phyloP scores from a whole-genome alignment of 2,113 vertebrate genomes.

The Irena cyanogastra region DNA sequence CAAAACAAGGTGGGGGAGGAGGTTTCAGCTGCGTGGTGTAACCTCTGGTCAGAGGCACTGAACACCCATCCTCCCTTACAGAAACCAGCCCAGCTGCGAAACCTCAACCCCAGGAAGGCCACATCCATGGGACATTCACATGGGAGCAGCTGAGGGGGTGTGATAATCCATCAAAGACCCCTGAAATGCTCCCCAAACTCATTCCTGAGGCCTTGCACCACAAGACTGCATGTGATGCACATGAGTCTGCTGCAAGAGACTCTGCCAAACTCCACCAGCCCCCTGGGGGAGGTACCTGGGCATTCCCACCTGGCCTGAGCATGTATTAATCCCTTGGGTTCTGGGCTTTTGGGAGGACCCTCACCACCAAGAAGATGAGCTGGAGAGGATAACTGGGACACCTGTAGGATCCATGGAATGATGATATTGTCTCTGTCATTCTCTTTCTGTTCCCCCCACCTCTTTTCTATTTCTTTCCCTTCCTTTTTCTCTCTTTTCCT shows the following conservation, averaged over 20 bases:
- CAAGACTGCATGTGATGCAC: no score
- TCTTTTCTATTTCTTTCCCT: neutral
- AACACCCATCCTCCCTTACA: neutral
- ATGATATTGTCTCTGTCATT: neutral
- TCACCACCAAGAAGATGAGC: neutral
- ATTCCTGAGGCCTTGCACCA: neutral
- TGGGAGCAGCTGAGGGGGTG: no score
- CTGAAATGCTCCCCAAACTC: neutral
- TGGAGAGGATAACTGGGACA: accelerated
- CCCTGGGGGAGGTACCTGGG: neutral
- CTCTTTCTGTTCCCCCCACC: neutral
- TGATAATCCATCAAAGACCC: neutral
- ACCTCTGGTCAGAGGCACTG: neutral
- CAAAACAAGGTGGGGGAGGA: accelerated
- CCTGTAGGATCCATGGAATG: accelerated
- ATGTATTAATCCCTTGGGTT: accelerated
- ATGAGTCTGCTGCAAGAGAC: neutral
- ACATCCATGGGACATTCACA: accelerated
- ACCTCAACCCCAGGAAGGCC: neutral
- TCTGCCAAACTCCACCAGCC: neutral
- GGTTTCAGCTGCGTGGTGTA: accelerated
- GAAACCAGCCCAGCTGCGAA: neutral
- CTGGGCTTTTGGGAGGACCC: neutral
- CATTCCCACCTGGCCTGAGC: neutral
- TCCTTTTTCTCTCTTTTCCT: neutral